Conservation (phyloP, 2,888 invertebrate genomes). For the Heliconius hortense region DNA sequence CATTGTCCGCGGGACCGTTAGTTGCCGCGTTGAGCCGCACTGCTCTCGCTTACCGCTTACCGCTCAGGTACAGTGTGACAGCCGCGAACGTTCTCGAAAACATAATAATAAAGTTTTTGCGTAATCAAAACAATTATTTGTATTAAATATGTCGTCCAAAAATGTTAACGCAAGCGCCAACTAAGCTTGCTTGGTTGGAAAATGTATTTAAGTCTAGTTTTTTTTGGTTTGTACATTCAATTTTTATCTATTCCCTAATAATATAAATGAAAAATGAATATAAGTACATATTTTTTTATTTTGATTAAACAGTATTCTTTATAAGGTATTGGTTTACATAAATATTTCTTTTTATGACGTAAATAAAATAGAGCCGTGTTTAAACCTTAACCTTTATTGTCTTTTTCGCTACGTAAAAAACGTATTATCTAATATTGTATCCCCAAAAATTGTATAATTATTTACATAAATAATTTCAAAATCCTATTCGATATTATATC, state of each 20-base stretch:
- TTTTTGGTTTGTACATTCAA: not conserved
- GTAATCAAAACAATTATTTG: not conserved
- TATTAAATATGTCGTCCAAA: not conserved
- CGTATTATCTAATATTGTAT: not conserved
- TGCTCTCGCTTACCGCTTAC: constrained; percentile 22
- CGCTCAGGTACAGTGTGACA: constrained; percentile 4
- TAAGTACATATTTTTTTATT: not conserved
- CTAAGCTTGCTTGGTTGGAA: not conserved
- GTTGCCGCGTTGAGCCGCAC: constrained; percentile 50
- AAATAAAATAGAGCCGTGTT: not conserved
- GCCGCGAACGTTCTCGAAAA: constrained; percentile 27
- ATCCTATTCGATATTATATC: not conserved
- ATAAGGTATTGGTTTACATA: not conserved
- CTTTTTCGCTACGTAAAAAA: not conserved
- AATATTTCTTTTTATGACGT: not conserved
- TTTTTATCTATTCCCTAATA: not conserved
- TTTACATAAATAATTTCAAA: not conserved
- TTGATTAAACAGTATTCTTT: not conserved
- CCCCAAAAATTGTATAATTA: not conserved
- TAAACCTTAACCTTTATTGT: not conserved
- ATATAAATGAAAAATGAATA: not conserved
- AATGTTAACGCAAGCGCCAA: not conserved
- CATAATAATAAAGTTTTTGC: constrained; percentile 1
- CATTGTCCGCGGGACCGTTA: constrained; percentile 76
- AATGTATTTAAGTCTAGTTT: not conserved